Evolutionary conservation across 2,888 invertebrate genomes (phyloP).

Genomic region (Labia minor): DNA sequence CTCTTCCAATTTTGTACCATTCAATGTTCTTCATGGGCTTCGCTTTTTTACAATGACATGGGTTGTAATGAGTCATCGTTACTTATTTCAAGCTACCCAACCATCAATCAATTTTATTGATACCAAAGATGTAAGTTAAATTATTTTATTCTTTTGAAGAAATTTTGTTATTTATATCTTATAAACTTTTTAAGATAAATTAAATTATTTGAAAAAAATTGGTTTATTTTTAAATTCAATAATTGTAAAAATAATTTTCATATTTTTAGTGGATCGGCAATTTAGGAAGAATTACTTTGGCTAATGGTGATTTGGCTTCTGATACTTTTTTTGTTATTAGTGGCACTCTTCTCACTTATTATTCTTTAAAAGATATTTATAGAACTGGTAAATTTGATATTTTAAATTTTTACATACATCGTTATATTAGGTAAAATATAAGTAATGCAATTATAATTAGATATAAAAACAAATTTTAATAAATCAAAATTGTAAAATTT

Average conservation of each 20-base stretch:
- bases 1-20: background rate
- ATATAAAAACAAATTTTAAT: background rate
- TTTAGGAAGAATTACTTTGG: background rate
- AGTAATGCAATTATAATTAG: background rate
- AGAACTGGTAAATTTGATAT: background rate
- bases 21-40: background rate
- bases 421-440: background rate
- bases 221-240: too few species aligned
- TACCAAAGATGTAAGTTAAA: background rate
- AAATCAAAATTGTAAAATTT: too few species aligned
- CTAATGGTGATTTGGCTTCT: background rate
- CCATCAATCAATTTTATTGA: background rate
- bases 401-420: background rate
- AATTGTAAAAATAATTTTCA: too few species aligned
- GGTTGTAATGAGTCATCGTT: constrained; percentile 1
- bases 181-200: background rate
- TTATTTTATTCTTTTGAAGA: too few species aligned
- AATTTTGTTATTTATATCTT: too few species aligned
- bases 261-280: background rate
- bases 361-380: background rate
- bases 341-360: background rate
- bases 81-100: background rate
- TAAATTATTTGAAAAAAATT: background rate
- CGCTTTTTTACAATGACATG: background rate
- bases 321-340: constrained; percentile 4